Conservation (phyloP, 2,888 invertebrate genomes). For the Heliconius charithonia region DNA sequence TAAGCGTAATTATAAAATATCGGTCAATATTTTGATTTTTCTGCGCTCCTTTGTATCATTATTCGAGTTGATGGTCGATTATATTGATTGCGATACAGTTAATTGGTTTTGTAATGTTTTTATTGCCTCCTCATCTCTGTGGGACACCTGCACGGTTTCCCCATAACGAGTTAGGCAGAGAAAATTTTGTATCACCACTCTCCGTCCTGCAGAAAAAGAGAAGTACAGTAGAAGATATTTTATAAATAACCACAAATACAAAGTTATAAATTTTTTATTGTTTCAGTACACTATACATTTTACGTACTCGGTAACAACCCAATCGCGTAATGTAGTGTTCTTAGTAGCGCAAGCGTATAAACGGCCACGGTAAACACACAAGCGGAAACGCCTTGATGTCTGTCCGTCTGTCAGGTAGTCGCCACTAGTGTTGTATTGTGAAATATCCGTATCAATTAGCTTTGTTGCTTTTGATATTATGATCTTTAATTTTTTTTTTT, state of each 20-base stretch:
- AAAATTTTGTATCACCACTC: too few species aligned
- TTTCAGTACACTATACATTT: conserved; percentile 51
- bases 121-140: too few species aligned
- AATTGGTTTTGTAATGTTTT: too few species aligned
- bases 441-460: conserved; percentile 47
- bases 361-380: conserved; percentile 58
- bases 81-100: too few species aligned
- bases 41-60: too few species aligned
- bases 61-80: too few species aligned
- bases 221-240: neutral
- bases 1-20: too few species aligned
- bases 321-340: conserved; percentile 68
- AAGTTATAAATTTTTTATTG: neutral
- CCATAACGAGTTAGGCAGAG: too few species aligned
- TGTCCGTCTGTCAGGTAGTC: conserved; percentile 48
- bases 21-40: too few species aligned
- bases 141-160: too few species aligned
- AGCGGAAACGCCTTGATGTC: conserved; percentile 53
- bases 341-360: conserved; percentile 63
- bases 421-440: conserved; percentile 45
- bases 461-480: conserved; percentile 35
- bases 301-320: conserved; percentile 38
- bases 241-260: neutral
- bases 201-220: neutral
- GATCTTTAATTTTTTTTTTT: conserved; percentile 27